These are phyloP conservation scores for Desoria tigrina DNA, from an alignment of 2,888 invertebrate species.

Conservation along the genomic window DNA sequence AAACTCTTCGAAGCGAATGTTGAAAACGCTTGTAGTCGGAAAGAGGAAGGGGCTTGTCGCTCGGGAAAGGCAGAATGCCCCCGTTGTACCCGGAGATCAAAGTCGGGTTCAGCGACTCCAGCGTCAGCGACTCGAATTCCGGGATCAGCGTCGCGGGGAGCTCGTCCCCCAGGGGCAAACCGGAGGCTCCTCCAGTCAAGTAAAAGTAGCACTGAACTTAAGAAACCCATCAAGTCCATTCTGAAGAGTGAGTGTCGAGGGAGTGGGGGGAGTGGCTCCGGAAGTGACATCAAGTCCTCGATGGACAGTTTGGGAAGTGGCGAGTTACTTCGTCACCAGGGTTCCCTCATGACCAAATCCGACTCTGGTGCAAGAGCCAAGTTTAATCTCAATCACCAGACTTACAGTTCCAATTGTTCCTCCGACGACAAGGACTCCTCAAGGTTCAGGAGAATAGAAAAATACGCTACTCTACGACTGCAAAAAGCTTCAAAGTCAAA, in stretches of 20 bases:
- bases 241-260: conserved; percentile 48
- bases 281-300: conserved; percentile 52
- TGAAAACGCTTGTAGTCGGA: neutral
- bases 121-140: conserved; percentile 32
- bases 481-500: conserved; percentile 39
- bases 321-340: conserved; percentile 32
- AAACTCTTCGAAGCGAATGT: conserved; percentile 32
- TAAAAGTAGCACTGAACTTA: conserved; percentile 46
- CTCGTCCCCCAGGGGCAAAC: conserved; percentile 36
- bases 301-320: conserved; percentile 52
- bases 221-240: conserved; percentile 52
- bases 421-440: conserved; percentile 43
- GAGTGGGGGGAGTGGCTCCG: conserved; percentile 47
- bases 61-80: conserved; percentile 34
- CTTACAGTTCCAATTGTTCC: conserved; percentile 7
- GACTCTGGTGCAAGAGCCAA: conserved; percentile 46
- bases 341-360: conserved; percentile 43
- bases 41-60: conserved; percentile 16
- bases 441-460: conserved; percentile 50
- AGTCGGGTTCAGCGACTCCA: conserved; percentile 48
- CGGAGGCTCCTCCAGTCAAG: conserved; percentile 45
- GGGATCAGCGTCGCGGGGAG: conserved; percentile 16
- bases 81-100: conserved; percentile 48
- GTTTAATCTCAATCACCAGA: conserved; percentile 42
- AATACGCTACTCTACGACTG: conserved; percentile 51